phyloP scores from a whole-genome alignment of 2,113 vertebrate species.

The Cryptomyrus ogoouensis region DNA sequence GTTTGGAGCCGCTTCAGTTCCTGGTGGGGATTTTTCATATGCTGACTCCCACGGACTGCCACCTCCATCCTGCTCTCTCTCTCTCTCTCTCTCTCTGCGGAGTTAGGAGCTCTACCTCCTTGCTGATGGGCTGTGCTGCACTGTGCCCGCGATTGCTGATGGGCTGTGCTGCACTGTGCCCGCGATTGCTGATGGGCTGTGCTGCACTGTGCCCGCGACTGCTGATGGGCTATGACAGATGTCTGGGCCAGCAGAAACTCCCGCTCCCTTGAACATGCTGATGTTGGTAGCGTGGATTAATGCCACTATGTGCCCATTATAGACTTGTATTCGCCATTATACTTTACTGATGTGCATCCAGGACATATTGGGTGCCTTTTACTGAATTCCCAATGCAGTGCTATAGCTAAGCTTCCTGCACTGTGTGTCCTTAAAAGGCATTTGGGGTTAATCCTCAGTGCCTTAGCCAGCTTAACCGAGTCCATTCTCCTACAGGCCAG shows the following conservation, averaged over 20 bases:
- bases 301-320: background rate
- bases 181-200: background rate
- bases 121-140: background rate
- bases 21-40: background rate
- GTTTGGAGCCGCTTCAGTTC: background rate
- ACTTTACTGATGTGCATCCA: background rate
- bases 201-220: background rate
- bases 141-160: background rate
- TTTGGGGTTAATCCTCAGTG: background rate
- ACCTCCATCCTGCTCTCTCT: too few relatives aligned
- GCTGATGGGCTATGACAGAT: slow-evolving; percentile 4
- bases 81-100: slow-evolving; percentile 12
- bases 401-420: background rate
- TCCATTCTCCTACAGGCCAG: background rate
- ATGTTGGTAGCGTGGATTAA: background rate
- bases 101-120: slow-evolving; percentile 24
- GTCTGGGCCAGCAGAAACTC: background rate
- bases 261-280: background rate
- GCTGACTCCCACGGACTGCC: background rate
- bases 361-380: background rate
- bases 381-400: background rate
- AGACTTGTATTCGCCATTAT: background rate
- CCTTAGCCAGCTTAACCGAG: background rate
- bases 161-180: background rate
- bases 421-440: background rate